These are phyloP conservation scores for Falcunculus frontatus DNA, from an alignment of 2,113 vertebrate genomes.

Conservation along the genomic window DNA sequence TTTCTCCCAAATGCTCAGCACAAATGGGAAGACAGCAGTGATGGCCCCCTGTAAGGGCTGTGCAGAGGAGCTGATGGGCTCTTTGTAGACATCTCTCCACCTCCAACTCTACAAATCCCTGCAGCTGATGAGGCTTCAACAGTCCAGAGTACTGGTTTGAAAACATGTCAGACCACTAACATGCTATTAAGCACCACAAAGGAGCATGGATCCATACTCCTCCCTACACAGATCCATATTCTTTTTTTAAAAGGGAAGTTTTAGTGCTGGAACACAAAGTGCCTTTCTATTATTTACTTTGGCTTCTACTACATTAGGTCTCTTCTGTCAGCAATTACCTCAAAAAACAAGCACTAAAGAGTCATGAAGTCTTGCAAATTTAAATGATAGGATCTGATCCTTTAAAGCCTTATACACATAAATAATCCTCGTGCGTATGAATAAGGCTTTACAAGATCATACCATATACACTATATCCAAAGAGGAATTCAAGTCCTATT, in stretches of 20 bases:
- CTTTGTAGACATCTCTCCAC: neutral
- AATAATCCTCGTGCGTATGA: neutral
- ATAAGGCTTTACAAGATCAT: neutral
- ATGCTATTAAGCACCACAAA: neutral
- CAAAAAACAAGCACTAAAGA: neutral
- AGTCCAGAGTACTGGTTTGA: neutral
- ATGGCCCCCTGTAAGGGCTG: neutral
- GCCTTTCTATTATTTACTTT: neutral
- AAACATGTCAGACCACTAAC: neutral
- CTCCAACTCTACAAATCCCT: neutral
- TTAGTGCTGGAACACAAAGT: neutral
- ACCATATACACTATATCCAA: neutral
- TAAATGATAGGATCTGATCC: neutral
- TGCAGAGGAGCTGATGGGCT: neutral
- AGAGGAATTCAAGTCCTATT: neutral
- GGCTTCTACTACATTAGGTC: neutral
- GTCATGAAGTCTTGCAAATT: neutral
- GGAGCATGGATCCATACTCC: neutral
- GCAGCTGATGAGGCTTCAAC: neutral
- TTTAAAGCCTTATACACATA: neutral
- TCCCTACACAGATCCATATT: neutral
- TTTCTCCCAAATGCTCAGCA: neutral
- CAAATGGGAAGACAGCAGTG: neutral
- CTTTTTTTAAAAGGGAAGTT: neutral
- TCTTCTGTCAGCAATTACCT: neutral